These are phyloP conservation scores for Ivindomyrus marchei DNA, from an alignment of 2,113 vertebrate species.

Conservation along the genomic window DNA sequence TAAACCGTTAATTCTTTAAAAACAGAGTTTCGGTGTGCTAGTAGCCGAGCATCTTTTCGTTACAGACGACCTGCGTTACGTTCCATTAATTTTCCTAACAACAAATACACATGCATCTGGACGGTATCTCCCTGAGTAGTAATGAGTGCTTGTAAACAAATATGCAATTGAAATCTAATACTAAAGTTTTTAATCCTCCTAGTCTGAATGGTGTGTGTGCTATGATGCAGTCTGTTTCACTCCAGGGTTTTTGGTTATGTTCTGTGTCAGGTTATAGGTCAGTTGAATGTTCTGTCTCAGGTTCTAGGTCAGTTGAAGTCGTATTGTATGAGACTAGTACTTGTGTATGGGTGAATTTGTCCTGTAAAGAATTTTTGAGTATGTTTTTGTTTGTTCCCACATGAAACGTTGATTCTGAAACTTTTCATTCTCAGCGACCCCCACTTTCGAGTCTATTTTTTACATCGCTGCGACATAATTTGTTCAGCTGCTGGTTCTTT, in stretches of 20 bases:
- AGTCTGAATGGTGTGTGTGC: background rate
- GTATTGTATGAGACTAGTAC: background rate
- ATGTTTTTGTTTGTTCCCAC: background rate
- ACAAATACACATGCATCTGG: background rate
- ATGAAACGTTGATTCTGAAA: background rate
- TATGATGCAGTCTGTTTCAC: background rate
- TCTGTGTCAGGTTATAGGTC: background rate
- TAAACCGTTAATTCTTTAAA: background rate
- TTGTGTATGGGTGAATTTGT: background rate
- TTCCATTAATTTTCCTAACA: background rate
- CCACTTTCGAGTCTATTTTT: background rate
- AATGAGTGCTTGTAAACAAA: background rate
- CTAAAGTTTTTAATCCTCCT: background rate
- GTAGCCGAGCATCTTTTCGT: background rate
- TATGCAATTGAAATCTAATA: background rate
- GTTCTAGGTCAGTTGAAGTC: background rate
- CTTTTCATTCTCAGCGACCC: background rate
- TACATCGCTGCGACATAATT: background rate
- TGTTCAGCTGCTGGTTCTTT: background rate
- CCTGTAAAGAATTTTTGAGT: background rate
- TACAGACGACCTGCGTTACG: background rate
- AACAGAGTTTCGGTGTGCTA: background rate
- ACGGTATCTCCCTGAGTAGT: background rate
- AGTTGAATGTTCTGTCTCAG: no score
- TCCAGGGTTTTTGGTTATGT: background rate